Base-by-base conservation (phyloP, 2,797 vertebrate genomes). In the Nyctibius grandis region DNA sequence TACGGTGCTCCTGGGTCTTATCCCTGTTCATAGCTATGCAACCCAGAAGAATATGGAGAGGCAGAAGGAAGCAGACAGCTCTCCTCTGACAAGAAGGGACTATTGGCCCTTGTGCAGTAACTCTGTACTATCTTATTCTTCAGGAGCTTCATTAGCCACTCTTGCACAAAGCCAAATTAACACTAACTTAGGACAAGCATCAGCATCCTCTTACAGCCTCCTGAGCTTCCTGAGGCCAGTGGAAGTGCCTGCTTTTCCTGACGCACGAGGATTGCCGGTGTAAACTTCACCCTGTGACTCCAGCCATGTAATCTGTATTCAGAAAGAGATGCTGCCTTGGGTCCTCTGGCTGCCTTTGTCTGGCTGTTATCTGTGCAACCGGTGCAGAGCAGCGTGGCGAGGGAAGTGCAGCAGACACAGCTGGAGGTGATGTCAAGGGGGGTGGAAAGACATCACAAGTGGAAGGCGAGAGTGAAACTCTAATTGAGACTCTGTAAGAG, bases 401-500 rank as follows among this genome's bases (percentile, higher is more conserved):
- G 91, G 86, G 90, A 96, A 94, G 72, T 68, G 47, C 81, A 77
- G 78, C 94, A 97, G 96, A 94, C 90, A 61, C 75, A 87, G 78
- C 69, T 94, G 84, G 88, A 93, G 81, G 45, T 83, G 75, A 40
- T 85, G 36, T 65, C 64, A 75, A 75, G 25, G 23, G 5, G 36
- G 42, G 36, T 85, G 15, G 47, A 72, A 96, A 94, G 16, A 11
- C 76, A 78, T 63, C 38, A 22, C 38, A 60, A 92, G 33, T 56
- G 59, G 67, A 93, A 92, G 68, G 17, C 48, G 85, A 69, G 73
- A 94, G 21, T 61, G 85, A 95, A 95, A 90, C 64, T 87, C 69
- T 50, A 54, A 44, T 26, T 91, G 47, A 77, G 53, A 33, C 11
- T 85, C 47, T 40, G 29, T 36, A 28, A 83, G 22, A 25, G 33